Conservation (phyloP, 2,888 invertebrate genomes). For the Chesias legatella region DNA sequence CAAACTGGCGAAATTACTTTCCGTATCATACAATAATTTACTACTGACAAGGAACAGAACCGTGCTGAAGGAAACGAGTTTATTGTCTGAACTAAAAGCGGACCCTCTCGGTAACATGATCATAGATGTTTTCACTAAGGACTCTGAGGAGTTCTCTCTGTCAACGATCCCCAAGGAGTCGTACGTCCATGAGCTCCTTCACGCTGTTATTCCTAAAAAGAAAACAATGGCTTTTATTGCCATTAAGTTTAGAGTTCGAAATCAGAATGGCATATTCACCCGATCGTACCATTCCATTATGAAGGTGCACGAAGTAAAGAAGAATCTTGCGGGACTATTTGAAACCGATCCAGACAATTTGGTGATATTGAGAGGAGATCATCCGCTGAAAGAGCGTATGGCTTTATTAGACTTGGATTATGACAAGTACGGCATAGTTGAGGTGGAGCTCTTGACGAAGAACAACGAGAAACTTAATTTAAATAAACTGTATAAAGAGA, state of each 20-base stretch:
- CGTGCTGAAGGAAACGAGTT: slow-evolving; percentile 61
- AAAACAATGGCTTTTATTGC: slow-evolving; percentile 67
- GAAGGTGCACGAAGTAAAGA: slow-evolving; percentile 81
- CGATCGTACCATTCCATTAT: slow-evolving; percentile 75
- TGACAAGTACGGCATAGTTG: slow-evolving; percentile 71
- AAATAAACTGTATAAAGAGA: slow-evolving; percentile 66
- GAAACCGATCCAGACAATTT: slow-evolving; percentile 73
- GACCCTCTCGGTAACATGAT: slow-evolving; percentile 60
- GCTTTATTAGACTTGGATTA: slow-evolving; percentile 66
- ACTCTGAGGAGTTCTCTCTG: slow-evolving; percentile 62
- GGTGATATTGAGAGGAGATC: slow-evolving; percentile 68
- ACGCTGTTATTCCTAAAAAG: slow-evolving; percentile 62
- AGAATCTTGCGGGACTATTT: slow-evolving; percentile 81
- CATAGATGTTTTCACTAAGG: slow-evolving; percentile 70
- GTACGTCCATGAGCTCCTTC: slow-evolving; percentile 64
- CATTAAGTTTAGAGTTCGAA: slow-evolving; percentile 64
- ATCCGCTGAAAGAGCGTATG: slow-evolving; percentile 63
- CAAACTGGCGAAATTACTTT: slow-evolving; percentile 65
- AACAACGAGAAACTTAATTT: slow-evolving; percentile 61
- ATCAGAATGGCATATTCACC: slow-evolving; percentile 69
- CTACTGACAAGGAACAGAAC: slow-evolving; percentile 65
- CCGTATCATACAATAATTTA: slow-evolving; percentile 59
- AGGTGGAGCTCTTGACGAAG: slow-evolving; percentile 66
- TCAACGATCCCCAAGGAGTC: slow-evolving; percentile 65
- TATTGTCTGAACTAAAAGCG: slow-evolving; percentile 60